Conservation (phyloP, 2,888 invertebrate genomes). For the Plebejus melissa region DNA sequence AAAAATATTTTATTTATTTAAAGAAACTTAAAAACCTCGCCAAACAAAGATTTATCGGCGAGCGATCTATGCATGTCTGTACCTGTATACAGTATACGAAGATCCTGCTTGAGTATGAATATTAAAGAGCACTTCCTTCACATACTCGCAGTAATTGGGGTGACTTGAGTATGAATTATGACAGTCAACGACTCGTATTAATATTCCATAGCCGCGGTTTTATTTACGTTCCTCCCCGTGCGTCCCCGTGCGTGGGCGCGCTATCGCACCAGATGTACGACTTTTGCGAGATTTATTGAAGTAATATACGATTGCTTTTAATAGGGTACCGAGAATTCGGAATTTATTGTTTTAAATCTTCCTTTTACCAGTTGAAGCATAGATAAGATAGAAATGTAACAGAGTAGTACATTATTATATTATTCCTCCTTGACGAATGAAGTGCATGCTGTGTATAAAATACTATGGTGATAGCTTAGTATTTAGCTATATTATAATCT, state of each 20-base stretch:
- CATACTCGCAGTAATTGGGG: background rate
- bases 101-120: background rate
- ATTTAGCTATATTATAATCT: no score
- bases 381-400: background rate
- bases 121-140: background rate
- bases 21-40: no score
- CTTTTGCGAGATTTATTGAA: background rate
- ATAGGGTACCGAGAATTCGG: background rate
- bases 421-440: background rate
- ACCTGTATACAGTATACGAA: background rate
- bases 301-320: background rate
- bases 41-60: no score
- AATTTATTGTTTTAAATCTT: background rate
- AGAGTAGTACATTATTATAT: no score
- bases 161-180: background rate
- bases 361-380: background rate
- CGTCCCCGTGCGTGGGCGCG: background rate
- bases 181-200: constrained; percentile 2
- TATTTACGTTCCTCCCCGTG: background rate
- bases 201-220: background rate
- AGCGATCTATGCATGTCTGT: no score
- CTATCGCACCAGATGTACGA: background rate
- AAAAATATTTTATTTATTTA: no score
- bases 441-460: background rate
- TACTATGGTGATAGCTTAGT: no score